These are phyloP conservation scores for Melozone crissalis DNA, from an alignment of 2,113 vertebrate genomes.

Conservation along the genomic window DNA sequence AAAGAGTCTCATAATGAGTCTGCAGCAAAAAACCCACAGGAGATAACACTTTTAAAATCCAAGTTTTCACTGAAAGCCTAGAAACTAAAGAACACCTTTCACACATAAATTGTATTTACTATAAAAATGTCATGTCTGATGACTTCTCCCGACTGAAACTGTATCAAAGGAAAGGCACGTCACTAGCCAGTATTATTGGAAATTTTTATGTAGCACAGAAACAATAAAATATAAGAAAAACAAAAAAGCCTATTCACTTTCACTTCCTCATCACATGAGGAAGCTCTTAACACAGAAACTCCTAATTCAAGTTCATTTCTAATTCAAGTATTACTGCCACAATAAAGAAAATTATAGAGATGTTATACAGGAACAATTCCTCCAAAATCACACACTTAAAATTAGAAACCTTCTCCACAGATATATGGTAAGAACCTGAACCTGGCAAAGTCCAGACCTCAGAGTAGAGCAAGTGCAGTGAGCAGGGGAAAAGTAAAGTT, in stretches of 20 bases:
- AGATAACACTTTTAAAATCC: not conserved
- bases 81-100: not conserved
- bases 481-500: not conserved
- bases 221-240: not conserved
- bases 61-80: not conserved
- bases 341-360: not conserved
- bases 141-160: not conserved
- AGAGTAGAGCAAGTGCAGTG: not conserved
- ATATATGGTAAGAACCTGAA: not conserved
- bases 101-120: not conserved
- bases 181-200: not conserved
- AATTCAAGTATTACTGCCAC: not conserved
- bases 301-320: not conserved
- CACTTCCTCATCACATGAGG: not conserved
- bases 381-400: not conserved
- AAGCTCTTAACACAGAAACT: not conserved
- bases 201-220: not conserved
- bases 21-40: not conserved
- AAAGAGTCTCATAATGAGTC: not conserved
- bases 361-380: not conserved
- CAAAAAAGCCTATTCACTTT: not conserved
- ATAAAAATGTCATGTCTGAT: not conserved
- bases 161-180: not conserved
- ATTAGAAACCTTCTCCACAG: not conserved
- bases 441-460: not conserved